A percentile compares a stretch with the other conserved stretches of the same genome.
Conservation (phyloP, 2,888 invertebrate genomes). For the Cheilosia variabilis region DNA sequence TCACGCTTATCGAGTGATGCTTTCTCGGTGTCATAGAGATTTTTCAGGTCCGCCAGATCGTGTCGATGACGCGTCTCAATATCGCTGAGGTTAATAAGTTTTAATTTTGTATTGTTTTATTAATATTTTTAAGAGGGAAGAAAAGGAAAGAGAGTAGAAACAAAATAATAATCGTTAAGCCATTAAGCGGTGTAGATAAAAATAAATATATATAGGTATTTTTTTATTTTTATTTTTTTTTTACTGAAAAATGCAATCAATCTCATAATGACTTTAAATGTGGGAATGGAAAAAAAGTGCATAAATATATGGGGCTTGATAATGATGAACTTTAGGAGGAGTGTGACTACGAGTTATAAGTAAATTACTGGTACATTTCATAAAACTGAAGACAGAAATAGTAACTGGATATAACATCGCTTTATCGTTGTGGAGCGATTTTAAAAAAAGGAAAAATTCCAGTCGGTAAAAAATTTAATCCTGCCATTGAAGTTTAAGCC, state of each 20-base stretch:
- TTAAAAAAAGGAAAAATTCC: not conserved
- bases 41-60: constrained; percentile 82
- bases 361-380: not conserved
- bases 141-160: constrained; percentile 76
- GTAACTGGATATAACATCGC: too few species aligned
- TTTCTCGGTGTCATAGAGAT: constrained; percentile 83
- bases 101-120: constrained; percentile 38
- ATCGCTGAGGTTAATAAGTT: constrained; percentile 82
- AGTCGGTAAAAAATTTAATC: not conserved
- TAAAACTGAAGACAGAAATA: not conserved
- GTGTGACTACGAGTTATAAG: not conserved
- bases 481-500: too few species aligned
- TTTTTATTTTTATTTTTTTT: constrained; percentile 11
- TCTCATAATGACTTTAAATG: not conserved
- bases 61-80: constrained; percentile 84
- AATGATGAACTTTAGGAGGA: constrained; percentile 37
- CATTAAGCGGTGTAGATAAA: constrained; percentile 45
- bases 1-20: constrained; percentile 83
- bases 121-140: constrained; percentile 65
- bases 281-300: not conserved
- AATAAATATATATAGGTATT: not conserved
- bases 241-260: constrained; percentile 11
- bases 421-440: too few species aligned
- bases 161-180: constrained; percentile 53
- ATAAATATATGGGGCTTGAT: not conserved